Percentiles rank a stretch among this genome's conserved stretches.
phyloP scores from a whole-genome alignment of 2,113 vertebrate genomes.

The Corapipo altera region DNA sequence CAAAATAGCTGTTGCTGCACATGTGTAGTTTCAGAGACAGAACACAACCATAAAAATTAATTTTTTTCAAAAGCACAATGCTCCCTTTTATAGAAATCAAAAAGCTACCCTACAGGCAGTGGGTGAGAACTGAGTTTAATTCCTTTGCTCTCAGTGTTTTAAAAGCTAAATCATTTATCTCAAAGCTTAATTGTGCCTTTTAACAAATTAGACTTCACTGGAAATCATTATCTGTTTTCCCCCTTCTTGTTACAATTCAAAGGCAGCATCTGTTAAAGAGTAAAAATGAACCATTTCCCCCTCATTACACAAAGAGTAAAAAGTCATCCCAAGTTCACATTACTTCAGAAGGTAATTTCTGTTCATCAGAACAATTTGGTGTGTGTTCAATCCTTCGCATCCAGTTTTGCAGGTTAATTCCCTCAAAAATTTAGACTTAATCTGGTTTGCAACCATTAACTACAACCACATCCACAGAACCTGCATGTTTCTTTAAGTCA shows the following conservation, averaged over 20 bases:
- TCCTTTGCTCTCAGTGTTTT: background rate
- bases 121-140: conserved; percentile 7
- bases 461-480: background rate
- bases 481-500: background rate
- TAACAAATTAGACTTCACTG: conserved; percentile 50
- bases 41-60: background rate
- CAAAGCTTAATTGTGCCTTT: conserved; percentile 48
- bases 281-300: conserved; percentile 33
- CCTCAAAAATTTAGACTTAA: conserved; percentile 29
- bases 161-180: conserved; percentile 45
- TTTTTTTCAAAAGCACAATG: background rate
- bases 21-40: background rate
- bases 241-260: conserved; percentile 41
- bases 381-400: background rate
- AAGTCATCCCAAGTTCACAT: conserved; percentile 59
- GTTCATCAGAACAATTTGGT: conserved; percentile 28
- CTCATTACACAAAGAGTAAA: background rate
- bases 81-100: background rate
- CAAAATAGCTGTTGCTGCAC: conserved; percentile 48
- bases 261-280: conserved; percentile 52
- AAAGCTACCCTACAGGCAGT: conserved; percentile 4
- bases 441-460: conserved; percentile 4
- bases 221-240: conserved; percentile 45
- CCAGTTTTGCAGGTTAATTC: background rate
- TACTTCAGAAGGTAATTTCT: conserved; percentile 50